Evolutionary conservation across 1,140 invertebrate genomes (phyloP).

Genomic region (Drosophila murphyi): DNA sequence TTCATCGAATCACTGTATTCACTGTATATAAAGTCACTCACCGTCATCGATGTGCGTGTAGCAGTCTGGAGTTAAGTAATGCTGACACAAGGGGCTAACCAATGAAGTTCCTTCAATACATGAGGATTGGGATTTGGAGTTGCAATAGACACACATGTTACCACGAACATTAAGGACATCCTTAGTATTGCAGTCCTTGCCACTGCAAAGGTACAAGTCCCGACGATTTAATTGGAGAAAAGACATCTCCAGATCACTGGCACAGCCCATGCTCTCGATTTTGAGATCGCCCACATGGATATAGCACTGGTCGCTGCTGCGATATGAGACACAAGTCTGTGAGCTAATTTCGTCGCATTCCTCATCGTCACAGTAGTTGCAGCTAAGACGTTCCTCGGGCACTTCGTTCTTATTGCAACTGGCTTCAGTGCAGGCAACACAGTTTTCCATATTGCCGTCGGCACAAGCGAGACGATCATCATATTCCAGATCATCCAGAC

Average conservation of each 20-base stretch:
- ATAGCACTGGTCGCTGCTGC: slow-evolving; percentile 67
- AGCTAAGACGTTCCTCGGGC: slow-evolving; percentile 63
- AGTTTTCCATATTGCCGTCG: slow-evolving; percentile 46
- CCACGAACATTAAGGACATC: slow-evolving; percentile 37
- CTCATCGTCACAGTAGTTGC: slow-evolving; percentile 57
- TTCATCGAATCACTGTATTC: no score
- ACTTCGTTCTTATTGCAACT: slow-evolving; percentile 56
- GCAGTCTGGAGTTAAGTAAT: slow-evolving; percentile 61
- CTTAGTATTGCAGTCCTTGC: slow-evolving; percentile 66
- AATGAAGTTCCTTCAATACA: slow-evolving; percentile 25
- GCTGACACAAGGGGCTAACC: background rate
- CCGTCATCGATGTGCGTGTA: slow-evolving; percentile 45
- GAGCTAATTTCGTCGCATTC: slow-evolving; percentile 24
- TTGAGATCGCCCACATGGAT: slow-evolving; percentile 57
- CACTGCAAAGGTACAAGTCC: slow-evolving; percentile 57
- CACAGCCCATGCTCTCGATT: slow-evolving; percentile 66
- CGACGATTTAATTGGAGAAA: slow-evolving; percentile 46
- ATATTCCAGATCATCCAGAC: slow-evolving; percentile 66
- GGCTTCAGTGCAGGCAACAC: slow-evolving; percentile 49
- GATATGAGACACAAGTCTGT: slow-evolving; percentile 49
- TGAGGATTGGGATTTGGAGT: slow-evolving; percentile 35
- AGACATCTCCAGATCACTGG: slow-evolving; percentile 46
- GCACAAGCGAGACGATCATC: slow-evolving; percentile 64
- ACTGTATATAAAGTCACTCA: no score
- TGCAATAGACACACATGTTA: slow-evolving; percentile 39